phyloP scores from a whole-genome alignment of 1,140 invertebrate genomes.

The Choristoneura fumiferana region DNA sequence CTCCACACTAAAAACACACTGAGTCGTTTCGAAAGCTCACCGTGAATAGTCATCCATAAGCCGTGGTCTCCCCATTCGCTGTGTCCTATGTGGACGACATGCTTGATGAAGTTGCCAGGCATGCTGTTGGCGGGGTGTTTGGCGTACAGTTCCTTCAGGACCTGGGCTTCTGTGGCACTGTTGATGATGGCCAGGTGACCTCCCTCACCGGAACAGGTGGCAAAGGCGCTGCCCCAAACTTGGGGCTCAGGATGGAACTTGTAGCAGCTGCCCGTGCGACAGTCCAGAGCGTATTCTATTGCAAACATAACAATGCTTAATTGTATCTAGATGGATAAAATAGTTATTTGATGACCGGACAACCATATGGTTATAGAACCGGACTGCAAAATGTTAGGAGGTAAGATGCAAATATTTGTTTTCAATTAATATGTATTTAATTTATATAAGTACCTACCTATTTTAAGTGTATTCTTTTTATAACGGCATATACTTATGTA shows the following conservation, averaged over 20 bases:
- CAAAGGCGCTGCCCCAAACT: conserved; percentile 42
- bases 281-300: conserved; percentile 38
- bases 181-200: conserved; percentile 56
- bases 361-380: too few species aligned
- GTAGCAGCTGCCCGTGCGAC: conserved; percentile 46
- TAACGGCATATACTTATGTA: too few species aligned
- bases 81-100: conserved; percentile 46
- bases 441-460: too few species aligned
- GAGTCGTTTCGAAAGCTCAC: too few species aligned
- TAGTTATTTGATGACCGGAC: too few species aligned
- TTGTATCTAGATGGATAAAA: too few species aligned
- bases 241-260: conserved; percentile 48
- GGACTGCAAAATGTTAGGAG: too few species aligned
- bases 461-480: too few species aligned
- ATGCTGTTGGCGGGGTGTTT: conserved; percentile 35
- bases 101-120: conserved; percentile 35
- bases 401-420: too few species aligned
- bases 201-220: conserved; percentile 52
- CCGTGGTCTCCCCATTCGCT: conserved; percentile 46
- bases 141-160: conserved; percentile 35
- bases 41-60: conserved; percentile 45
- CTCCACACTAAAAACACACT: too few species aligned
- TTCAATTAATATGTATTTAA: too few species aligned
- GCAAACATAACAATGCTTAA: background rate
- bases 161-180: conserved; percentile 39